Conservation (phyloP, 2,113 vertebrate genomes). For the Corvus moneduloides region DNA sequence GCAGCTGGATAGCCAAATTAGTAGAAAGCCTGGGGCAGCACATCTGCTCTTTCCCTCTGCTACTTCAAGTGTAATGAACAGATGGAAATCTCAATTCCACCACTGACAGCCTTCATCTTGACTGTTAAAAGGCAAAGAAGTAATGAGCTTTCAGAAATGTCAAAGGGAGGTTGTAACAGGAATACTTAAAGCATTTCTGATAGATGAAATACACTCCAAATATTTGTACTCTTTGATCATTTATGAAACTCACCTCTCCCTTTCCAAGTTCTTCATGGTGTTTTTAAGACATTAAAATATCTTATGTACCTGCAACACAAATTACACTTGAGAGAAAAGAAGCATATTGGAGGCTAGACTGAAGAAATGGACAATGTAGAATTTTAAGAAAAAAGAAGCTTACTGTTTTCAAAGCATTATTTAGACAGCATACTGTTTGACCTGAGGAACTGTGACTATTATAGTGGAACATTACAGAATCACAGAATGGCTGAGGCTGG, state of each 20-base stretch:
- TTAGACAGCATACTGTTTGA: background rate
- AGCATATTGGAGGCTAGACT: background rate
- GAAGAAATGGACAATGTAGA: background rate
- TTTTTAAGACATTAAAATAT: background rate
- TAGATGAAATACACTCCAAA: background rate
- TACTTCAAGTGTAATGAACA: background rate
- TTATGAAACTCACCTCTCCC: background rate
- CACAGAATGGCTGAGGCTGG: background rate
- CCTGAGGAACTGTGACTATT: background rate
- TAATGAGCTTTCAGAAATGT: background rate
- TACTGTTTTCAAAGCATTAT: background rate
- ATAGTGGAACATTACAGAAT: background rate
- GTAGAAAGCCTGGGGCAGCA: conserved; percentile 8
- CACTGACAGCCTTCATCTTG: background rate
- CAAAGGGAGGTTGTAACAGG: background rate
- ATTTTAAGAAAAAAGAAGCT: background rate
- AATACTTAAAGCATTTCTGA: background rate
- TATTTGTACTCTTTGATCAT: background rate
- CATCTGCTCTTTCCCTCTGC: conserved; percentile 9
- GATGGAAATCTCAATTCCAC: conserved; percentile 12
- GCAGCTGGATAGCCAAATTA: conserved; percentile 4
- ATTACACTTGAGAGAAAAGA: background rate
- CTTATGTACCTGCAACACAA: background rate
- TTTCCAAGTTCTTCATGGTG: background rate
- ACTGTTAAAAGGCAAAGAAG: background rate